Base-by-base conservation (phyloP, 2,888 invertebrate species). In the Chloromyia formosa region DNA sequence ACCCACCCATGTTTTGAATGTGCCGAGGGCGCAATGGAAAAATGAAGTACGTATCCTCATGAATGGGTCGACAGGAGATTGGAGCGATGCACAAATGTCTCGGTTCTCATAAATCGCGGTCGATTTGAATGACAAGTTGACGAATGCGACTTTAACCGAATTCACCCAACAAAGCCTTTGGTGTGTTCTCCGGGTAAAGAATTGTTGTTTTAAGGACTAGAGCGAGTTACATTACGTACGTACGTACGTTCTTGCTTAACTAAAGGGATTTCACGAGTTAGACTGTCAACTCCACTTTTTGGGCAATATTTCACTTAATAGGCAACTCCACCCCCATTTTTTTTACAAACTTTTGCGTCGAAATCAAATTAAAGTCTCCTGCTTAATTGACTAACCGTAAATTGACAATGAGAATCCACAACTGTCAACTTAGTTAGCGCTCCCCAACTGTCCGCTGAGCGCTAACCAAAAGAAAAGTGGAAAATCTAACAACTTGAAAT, bases 401-500 rank as follows among this genome's bases (percentile, higher is more conserved):
- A 45, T 66, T 10, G 20, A 18, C n/a, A n/a, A 20, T 42, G 40
- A 16, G 18, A 40, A 16, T 45, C 64, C 14, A 16, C 18, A 42
- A 5, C 42, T 42, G 7, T 42, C 42, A 42, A n/a, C n/a, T n/a
- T n/a, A n/a, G n/a, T n/a, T n/a, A n/a, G n/a, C n/a, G n/a, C n/a
- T 35, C 27, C 7, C 27, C 27, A 35, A 35, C 27, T 4, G 2
- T 2, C 27, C 27, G 27, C 27, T 35, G 27, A 35, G 27, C 3
- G 1, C 60, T 10, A 23, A 16, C 42, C 10, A 66, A 58, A 18
- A n/a, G 53, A 68, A 35, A 20, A 18, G n/a, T 71, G 56, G 40
- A 20, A 58, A 40, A 58, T 40, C 58, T 58, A 27, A 56, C 56
- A 42, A 71, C 56, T 71, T 58, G 56, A 71, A 71, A 71, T 56